Conservation (phyloP, 2,113 vertebrate species). For the Coptodon rendalli region DNA sequence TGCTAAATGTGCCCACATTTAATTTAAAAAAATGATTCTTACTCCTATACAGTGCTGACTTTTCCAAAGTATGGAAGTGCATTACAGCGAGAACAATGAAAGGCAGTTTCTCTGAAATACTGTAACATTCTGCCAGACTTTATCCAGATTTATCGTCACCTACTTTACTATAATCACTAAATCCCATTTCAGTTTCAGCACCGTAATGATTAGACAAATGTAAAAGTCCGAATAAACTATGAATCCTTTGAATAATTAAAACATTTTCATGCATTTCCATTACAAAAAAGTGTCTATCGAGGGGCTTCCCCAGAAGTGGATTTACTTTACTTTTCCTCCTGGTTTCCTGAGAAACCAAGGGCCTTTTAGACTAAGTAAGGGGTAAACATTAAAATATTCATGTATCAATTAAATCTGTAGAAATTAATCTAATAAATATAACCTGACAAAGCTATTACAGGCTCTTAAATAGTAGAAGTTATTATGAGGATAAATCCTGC, state of each 20-base stretch:
- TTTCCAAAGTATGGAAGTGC: neutral
- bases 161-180: conserved; percentile 9
- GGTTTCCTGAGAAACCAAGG: conserved; percentile 16
- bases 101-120: neutral
- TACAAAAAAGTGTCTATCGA: conserved; percentile 18
- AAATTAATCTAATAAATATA: conserved; percentile 72
- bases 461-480: conserved; percentile 37
- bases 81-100: neutral
- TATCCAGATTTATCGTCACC: neutral
- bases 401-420: conserved; percentile 62
- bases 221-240: conserved; percentile 47
- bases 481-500: conserved; percentile 61
- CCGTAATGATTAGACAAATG: conserved; percentile 40
- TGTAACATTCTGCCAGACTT: neutral
- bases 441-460: conserved; percentile 54
- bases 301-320: neutral
- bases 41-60: neutral
- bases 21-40: neutral
- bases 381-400: conserved; percentile 71
- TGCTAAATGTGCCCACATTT: too few species aligned
- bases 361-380: conserved; percentile 22
- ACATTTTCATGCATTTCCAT: conserved; percentile 23
- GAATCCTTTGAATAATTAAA: conserved; percentile 55
- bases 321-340: conserved; percentile 3
- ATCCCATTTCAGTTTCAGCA: conserved; percentile 27